These are phyloP conservation scores for Mionectes macconnelli DNA, from an alignment of 2,113 vertebrate genomes.

Conservation along the genomic window DNA sequence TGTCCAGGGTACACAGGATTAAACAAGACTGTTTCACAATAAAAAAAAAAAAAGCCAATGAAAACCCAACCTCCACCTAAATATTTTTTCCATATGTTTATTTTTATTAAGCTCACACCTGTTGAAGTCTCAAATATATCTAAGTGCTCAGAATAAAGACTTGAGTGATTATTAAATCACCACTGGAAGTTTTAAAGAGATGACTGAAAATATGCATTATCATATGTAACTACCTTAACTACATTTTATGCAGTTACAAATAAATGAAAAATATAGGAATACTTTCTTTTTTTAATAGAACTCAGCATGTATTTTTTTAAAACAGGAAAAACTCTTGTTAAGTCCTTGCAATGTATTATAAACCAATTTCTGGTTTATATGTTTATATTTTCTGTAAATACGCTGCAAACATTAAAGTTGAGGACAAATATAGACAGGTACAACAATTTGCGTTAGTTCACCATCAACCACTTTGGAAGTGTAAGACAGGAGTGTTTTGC, in stretches of 20 bases:
- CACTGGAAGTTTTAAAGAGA: neutral
- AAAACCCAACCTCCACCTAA: neutral
- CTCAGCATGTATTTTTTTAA: neutral
- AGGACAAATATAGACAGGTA: neutral
- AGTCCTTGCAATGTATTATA: neutral
- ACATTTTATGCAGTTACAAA: neutral
- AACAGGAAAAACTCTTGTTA: neutral
- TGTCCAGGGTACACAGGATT: neutral
- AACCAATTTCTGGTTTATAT: neutral
- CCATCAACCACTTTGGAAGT: neutral
- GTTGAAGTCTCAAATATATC: neutral
- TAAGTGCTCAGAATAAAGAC: neutral
- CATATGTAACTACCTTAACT: neutral
- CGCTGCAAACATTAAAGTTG: neutral
- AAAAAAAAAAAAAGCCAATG: fast-evolving
- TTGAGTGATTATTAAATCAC: neutral
- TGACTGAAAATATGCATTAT: neutral
- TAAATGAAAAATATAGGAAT: neutral
- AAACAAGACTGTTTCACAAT: neutral
- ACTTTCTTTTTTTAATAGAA: neutral
- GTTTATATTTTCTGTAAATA: neutral
- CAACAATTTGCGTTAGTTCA: neutral
- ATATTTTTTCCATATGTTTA: neutral
- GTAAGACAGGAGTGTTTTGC: neutral
- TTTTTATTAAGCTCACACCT: neutral